Evolutionary conservation across 1,140 invertebrate species (phyloP).

Genomic region (Aradophagus sp.): DNA sequence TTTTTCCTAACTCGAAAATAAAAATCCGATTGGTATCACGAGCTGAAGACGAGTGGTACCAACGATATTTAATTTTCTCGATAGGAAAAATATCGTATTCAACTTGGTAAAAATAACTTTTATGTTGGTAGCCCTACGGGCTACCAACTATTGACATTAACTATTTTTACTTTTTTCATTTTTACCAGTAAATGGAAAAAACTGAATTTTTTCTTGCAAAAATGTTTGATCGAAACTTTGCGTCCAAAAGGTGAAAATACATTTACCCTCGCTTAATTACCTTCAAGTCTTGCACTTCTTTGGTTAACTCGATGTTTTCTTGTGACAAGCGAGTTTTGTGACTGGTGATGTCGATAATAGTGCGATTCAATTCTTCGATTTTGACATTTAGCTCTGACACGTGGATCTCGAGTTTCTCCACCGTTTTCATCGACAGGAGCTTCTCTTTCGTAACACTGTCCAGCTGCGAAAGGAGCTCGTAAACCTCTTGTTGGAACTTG

Average conservation of each 20-base stretch:
- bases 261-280: conserved; percentile 66
- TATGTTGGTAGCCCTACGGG: too few species aligned
- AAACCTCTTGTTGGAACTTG: conserved; percentile 97
- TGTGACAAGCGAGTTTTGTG: conserved; percentile 89
- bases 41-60: too few species aligned
- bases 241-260: too few species aligned
- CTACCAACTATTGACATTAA: too few species aligned
- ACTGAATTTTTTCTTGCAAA: not conserved
- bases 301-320: conserved; percentile 95
- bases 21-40: too few species aligned
- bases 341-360: conserved; percentile 94
- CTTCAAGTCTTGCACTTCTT: conserved; percentile 96
- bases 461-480: conserved; percentile 94
- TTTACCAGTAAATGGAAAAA: not conserved
- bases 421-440: conserved; percentile 87
- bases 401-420: conserved; percentile 91
- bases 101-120: too few species aligned
- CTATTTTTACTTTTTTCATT: too few species aligned
- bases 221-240: too few species aligned
- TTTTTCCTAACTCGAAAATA: too few species aligned
- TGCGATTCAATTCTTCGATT: conserved; percentile 96
- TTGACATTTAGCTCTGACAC: conserved; percentile 93
- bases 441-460: conserved; percentile 95
- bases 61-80: too few species aligned
- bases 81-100: too few species aligned